Evolutionary conservation across 2,888 invertebrate species (phyloP), one percentile per base, ranked within the genome.

Genomic region (Troides helena): DNA sequence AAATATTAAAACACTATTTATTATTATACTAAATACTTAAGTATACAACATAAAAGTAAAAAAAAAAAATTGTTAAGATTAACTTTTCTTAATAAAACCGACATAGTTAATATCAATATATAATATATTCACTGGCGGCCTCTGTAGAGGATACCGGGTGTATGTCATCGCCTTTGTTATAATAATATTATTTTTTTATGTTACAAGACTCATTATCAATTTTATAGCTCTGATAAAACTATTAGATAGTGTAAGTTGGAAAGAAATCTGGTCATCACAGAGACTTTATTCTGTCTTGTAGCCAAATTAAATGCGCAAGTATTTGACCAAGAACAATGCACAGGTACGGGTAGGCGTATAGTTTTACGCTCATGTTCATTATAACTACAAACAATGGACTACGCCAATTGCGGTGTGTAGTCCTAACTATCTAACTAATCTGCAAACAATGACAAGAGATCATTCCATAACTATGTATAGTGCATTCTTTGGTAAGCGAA

Each of bases 401-500:
- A 73, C 75, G 73, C 77, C 74, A 63, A 72, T 67, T 72, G 71
- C 70, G 66, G 70, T 71, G 72, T 72, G 68, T 72, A 68, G 71
- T 73, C 76, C 64, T 64, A 67, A 61, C 74, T 77, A 63, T 66
- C 66, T 62, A 76, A 79, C 79, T 84, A 80, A 88, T 86, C 85
- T 85, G 74, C 87, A 88, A 81, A 88, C 87, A 87, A 89, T 87
- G 80, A 82, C 82, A 82, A 81, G 75, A 82, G 77, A 81, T 80
- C 78, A 79, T 81, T 81, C 80, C 76, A 78, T 79, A 77, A 67
- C 75, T 79, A 67, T 75, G 77, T 76, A 78, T 72, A 78, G 74
- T 77, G 77, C 80, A 83, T 82, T 82, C 81, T 82, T 80, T 74
- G 73, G 69, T 77, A 67, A 77, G 89, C 86, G 91, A 91, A 92